Conservation (phyloP, 2,113 vertebrate genomes). For the Capra hircus region DNA sequence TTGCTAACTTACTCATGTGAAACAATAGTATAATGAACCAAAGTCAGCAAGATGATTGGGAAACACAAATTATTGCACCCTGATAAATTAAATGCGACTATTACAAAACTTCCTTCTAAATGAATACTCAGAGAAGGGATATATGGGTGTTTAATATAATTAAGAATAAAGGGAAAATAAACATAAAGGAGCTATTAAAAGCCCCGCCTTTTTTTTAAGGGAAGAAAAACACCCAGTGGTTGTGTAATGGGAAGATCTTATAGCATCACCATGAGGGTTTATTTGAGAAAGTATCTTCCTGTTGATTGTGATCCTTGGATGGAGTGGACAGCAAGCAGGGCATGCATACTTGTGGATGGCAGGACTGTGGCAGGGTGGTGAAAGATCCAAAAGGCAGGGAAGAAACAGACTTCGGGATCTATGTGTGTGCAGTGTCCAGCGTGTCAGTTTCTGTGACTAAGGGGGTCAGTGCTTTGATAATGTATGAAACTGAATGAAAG, state of each 20-base stretch:
- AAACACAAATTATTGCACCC: conserved; percentile 99
- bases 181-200: conserved; percentile 74
- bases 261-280: background rate
- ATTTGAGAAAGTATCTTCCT: background rate
- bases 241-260: background rate
- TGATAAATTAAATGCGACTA: conserved; percentile 91
- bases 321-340: background rate
- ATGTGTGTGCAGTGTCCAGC: background rate
- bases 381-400: background rate
- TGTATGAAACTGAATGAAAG: background rate
- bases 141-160: conserved; percentile 84
- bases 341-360: no score
- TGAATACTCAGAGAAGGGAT: conserved; percentile 79
- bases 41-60: conserved; percentile 99
- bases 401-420: background rate
- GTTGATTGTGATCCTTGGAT: background rate
- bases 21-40: conserved; percentile 99
- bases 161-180: conserved; percentile 79
- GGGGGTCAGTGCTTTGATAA: background rate
- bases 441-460: background rate
- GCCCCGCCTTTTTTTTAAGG: conserved; percentile 38
- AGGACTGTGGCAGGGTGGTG: background rate
- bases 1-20: conserved; percentile 99
- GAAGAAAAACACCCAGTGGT: conserved; percentile 50
- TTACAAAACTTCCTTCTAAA: conserved; percentile 85